phyloP scores from a whole-genome alignment of 1,140 invertebrate genomes.

The Drosophila ananassae region DNA sequence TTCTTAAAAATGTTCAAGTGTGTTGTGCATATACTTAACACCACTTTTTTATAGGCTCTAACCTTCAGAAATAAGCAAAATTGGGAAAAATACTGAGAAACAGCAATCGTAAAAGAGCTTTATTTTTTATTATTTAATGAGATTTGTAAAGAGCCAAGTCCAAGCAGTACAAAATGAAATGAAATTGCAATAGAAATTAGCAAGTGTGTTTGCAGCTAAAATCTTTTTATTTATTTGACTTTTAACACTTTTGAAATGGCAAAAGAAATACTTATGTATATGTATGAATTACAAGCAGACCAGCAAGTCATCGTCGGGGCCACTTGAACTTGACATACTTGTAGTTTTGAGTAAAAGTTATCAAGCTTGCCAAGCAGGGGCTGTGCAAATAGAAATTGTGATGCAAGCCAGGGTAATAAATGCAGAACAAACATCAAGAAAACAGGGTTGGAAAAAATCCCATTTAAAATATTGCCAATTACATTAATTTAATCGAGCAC shows the following conservation, averaged over 20 bases:
- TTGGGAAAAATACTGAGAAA: conserved; percentile 36
- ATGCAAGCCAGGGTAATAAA: conserved; percentile 41
- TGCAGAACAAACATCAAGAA: conserved; percentile 56
- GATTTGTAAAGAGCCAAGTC: conserved; percentile 38
- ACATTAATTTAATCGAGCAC: conserved; percentile 68
- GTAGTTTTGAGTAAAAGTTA: conserved; percentile 56
- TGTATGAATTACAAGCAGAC: conserved; percentile 18
- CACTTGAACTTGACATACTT: conserved; percentile 78
- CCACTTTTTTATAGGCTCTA: conserved; percentile 35
- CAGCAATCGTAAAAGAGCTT: conserved; percentile 20
- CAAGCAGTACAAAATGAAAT: conserved; percentile 15
- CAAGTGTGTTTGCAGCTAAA: conserved; percentile 56
- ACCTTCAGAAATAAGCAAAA: conserved; percentile 49
- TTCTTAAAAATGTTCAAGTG: conserved; percentile 24
- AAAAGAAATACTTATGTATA: conserved; percentile 33
- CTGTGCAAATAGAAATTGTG: conserved; percentile 61
- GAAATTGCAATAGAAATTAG: conserved; percentile 70
- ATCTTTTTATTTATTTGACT: conserved; percentile 56
- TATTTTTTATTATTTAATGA: conserved; percentile 39
- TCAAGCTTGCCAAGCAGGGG: neutral
- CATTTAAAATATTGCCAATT: conserved; percentile 60
- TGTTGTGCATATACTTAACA: conserved; percentile 25
- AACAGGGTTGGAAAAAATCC: conserved; percentile 11
- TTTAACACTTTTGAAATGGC: conserved; percentile 62
- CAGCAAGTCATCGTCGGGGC: conserved; percentile 44